Evolutionary conservation across 2,113 vertebrate species (phyloP), one percentile per base, ranked within the genome.

Genomic region (Hippocampus barbouri): DNA sequence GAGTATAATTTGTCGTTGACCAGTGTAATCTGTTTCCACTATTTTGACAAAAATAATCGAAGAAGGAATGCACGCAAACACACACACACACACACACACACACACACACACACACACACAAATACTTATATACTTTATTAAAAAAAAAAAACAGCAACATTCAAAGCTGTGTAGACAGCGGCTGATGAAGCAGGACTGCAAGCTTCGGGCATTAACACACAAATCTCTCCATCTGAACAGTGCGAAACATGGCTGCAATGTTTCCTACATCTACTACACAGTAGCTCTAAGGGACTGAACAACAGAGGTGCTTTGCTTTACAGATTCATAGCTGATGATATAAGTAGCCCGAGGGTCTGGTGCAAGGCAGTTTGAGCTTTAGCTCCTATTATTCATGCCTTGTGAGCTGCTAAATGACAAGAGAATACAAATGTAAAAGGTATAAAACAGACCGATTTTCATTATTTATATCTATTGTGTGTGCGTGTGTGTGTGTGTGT

Each of bases 191-290:
- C 86, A 82, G 23, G 75, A 79, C 83, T 83, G 73, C 88, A 89
- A 89, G 89, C 90, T 86, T 88, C 62, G 30, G 81, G 83, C 85
- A 68, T 81, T 88, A 81, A 78, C 69, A 79, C 76, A 79, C 80
- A 90, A 89, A 92, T 91, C 87, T 89, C 85, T 61, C 85, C 74
- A 88, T 90, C 86, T 89, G 86, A 88, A 87, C 84, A 74, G 80
- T 77, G 81, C 80, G 76, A 85, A 87, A 88, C 74, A 78, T 76
- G 78, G 85, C 78, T 79, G 75, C 76, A 71, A 79, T 84, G 77
- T 86, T 88, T 90, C 79, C 80, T 79, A 64, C 68, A 83, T 85
- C 87, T 88, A 88, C 90, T 89, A 88, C 86, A 86, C 68, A 74
- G 79, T 79, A 80, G 78, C 89, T 92, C 79, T 81, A 41, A 87